A percentile compares a stretch with the other conserved stretches of the same genome.
Conservation (phyloP, 1,140 invertebrate species). For the Melanaphis sacchari region DNA sequence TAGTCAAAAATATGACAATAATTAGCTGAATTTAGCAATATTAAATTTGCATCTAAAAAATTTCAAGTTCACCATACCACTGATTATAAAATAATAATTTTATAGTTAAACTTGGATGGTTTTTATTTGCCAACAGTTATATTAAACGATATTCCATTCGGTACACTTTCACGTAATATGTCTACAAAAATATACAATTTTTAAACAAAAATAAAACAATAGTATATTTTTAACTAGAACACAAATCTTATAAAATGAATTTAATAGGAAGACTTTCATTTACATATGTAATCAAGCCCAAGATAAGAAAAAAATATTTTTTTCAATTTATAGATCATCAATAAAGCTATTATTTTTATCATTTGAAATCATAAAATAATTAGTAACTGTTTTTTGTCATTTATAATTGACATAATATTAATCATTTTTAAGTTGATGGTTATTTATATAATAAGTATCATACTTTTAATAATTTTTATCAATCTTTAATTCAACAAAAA, state of each 20-base stretch:
- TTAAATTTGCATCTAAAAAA: neutral
- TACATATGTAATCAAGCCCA: neutral
- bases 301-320: neutral
- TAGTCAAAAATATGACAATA: too few relatives aligned
- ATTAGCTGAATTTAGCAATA: neutral
- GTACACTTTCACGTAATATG: neutral
- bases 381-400: neutral
- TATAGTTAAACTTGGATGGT: neutral
- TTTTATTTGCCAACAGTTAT: neutral
- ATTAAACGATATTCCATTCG: neutral
- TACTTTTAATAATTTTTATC: neutral
- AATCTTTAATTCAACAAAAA: neutral
- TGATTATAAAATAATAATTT: neutral
- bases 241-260: neutral
- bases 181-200: constrained; percentile 9
- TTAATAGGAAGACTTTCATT: neutral
- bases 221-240: neutral
- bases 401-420: neutral
- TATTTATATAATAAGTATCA: neutral
- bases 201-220: neutral
- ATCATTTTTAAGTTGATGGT: neutral
- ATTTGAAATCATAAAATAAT: neutral
- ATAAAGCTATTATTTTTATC: neutral
- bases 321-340: neutral
- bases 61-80: neutral